Evolutionary conservation across 2,113 vertebrate genomes (phyloP).

Genomic region (Anarrhichthys ocellatus): DNA sequence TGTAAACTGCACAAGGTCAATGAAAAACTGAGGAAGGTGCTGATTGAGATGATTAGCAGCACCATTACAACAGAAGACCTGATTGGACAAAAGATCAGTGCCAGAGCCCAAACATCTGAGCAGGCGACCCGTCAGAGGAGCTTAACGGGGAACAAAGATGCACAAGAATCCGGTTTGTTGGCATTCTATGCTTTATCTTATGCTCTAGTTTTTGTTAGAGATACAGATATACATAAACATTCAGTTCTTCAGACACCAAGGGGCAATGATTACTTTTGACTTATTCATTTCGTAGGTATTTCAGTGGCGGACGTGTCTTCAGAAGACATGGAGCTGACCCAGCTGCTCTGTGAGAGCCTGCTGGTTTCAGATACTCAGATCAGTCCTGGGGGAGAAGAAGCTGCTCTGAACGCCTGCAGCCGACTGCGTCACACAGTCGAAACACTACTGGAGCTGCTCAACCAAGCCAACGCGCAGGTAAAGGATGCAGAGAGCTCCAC

Average conservation of each 20-base stretch:
- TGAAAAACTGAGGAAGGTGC: slow-evolving; percentile 84
- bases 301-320: slow-evolving; percentile 61
- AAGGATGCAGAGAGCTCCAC: not conserved
- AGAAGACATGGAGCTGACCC: slow-evolving; percentile 87
- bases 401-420: slow-evolving; percentile 80
- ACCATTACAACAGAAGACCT: slow-evolving; percentile 85
- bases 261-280: not conserved
- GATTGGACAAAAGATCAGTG: slow-evolving; percentile 86
- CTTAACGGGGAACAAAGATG: slow-evolving; percentile 46
- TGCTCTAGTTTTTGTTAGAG: not conserved
- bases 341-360: slow-evolving; percentile 90
- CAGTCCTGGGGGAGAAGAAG: slow-evolving; percentile 85
- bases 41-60: slow-evolving; percentile 86
- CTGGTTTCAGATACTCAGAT: slow-evolving; percentile 86
- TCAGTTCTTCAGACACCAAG: not conserved
- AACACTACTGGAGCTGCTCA: slow-evolving; percentile 89
- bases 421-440: slow-evolving; percentile 87
- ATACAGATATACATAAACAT: not conserved
- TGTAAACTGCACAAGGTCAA: slow-evolving; percentile 83
- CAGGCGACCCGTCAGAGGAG: slow-evolving; percentile 24
- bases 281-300: slow-evolving; percentile 30
- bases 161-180: slow-evolving; percentile 74
- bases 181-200: not conserved
- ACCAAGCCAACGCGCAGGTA: slow-evolving; percentile 89
- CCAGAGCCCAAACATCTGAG: slow-evolving; percentile 59